A percentile compares a stretch with the other conserved stretches of the same genome.
Evolutionary conservation across 2,113 vertebrate species (phyloP).

Genomic region (Dasyurus viverrinus): DNA sequence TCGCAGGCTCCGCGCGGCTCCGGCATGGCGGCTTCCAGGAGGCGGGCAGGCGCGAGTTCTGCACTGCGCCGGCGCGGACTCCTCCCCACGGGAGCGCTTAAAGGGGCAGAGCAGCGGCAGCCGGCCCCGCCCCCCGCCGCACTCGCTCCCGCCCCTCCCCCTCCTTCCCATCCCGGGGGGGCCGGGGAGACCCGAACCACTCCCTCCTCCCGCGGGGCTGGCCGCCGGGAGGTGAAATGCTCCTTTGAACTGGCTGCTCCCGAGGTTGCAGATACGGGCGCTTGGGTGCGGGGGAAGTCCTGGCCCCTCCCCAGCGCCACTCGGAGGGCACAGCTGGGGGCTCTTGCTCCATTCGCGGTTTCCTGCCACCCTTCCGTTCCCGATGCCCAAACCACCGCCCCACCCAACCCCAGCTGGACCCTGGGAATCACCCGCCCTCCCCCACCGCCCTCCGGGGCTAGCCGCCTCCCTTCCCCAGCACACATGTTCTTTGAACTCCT

Average conservation of each 20-base stretch:
- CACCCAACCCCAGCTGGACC: slow-evolving; percentile 64
- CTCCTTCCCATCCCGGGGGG: background rate
- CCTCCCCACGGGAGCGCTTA: background rate
- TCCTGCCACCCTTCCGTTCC: slow-evolving; percentile 78
- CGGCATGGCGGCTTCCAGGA: slow-evolving; percentile 73
- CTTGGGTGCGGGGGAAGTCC: slow-evolving; percentile 39
- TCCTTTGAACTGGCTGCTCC: no score
- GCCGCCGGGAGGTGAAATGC: no score
- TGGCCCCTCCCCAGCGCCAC: slow-evolving; percentile 53
- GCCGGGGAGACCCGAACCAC: background rate
- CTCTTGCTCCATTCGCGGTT: slow-evolving; percentile 75
- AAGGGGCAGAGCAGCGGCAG: background rate
- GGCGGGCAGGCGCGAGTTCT: background rate
- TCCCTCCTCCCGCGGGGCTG: no score
- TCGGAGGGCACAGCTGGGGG: slow-evolving; percentile 69
- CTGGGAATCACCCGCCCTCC: slow-evolving; percentile 55
- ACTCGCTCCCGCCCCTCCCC: background rate
- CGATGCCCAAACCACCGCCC: slow-evolving; percentile 67
- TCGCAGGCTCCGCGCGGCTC: slow-evolving; percentile 54
- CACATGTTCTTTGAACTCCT: background rate
- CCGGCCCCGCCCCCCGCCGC: background rate
- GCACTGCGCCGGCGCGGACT: fast-evolving
- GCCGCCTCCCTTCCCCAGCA: background rate
- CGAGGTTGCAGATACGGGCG: background rate
- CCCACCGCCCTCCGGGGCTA: background rate